Percentiles rank a stretch among this genome's conserved stretches.
Conservation (phyloP, 1,140 invertebrate species). For the Kradibia gibbosae region DNA sequence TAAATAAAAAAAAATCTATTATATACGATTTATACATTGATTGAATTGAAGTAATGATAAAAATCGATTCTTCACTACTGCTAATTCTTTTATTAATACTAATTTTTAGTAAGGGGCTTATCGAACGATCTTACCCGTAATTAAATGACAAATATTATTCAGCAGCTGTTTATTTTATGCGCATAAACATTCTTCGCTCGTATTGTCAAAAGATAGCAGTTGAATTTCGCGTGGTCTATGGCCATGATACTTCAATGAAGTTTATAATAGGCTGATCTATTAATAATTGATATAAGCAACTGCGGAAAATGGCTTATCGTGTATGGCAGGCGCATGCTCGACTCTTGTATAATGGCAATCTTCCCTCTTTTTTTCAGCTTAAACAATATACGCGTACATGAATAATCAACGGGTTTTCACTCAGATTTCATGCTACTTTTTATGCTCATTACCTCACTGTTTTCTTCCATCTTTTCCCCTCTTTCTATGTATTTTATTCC, state of each 20-base stretch:
- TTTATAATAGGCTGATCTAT: slow-evolving; percentile 29
- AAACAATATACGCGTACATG: slow-evolving; percentile 34
- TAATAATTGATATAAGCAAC: slow-evolving; percentile 39
- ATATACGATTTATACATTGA: no score
- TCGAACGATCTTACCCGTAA: background rate
- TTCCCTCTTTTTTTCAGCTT: background rate
- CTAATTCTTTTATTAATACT: no score
- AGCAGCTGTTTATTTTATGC: slow-evolving; percentile 23
- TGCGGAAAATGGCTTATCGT: slow-evolving; percentile 39
- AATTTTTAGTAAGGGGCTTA: no score
- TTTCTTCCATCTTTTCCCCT: no score
- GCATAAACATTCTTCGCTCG: background rate
- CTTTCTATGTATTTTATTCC: background rate
- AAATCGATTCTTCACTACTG: no score
- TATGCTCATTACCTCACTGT: slow-evolving; percentile 20
- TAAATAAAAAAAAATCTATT: no score
- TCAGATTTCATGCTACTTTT: background rate
- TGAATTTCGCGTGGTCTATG: background rate
- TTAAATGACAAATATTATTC: slow-evolving; percentile 50
- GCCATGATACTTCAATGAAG: background rate
- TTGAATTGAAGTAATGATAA: no score
- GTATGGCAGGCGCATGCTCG: slow-evolving; percentile 1
- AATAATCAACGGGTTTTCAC: slow-evolving; percentile 43
- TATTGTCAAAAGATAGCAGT: background rate
- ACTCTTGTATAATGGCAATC: no score